phyloP scores from a whole-genome alignment of 2,888 invertebrate genomes.

The Galerucella calmariensis region DNA sequence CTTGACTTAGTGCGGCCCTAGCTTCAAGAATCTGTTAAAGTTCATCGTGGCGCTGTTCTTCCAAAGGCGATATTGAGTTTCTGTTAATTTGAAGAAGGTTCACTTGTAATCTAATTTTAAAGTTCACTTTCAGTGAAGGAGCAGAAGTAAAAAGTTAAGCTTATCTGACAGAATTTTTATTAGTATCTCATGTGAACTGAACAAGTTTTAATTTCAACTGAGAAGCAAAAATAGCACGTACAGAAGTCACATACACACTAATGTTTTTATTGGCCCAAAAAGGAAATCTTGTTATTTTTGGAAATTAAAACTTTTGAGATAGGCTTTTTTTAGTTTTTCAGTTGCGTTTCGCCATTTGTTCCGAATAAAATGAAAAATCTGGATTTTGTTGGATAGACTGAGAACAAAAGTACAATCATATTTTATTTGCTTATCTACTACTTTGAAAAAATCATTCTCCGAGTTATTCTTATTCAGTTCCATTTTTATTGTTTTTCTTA shows the following conservation, averaged over 20 bases:
- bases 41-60: conserved; percentile 33
- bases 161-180: conserved; percentile 30
- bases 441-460: too few relatives aligned
- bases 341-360: background rate
- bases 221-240: conserved; percentile 2
- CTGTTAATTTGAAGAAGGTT: conserved; percentile 39
- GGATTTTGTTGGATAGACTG: too few relatives aligned
- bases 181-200: conserved; percentile 6
- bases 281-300: background rate
- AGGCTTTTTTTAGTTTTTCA: background rate
- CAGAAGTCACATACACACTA: background rate
- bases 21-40: conserved; percentile 33
- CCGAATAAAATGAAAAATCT: background rate
- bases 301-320: background rate
- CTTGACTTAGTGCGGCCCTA: conserved; percentile 18
- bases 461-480: too few relatives aligned
- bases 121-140: conserved; percentile 33
- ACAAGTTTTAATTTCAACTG: conserved; percentile 2
- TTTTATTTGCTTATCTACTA: too few relatives aligned
- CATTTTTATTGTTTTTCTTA: too few relatives aligned
- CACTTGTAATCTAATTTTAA: conserved; percentile 40
- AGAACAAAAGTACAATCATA: too few relatives aligned
- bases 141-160: conserved; percentile 28
- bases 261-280: background rate
- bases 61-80: conserved; percentile 41